Conservation (phyloP, 1,140 invertebrate species). For the Mizuhopecten yessoensis region DNA sequence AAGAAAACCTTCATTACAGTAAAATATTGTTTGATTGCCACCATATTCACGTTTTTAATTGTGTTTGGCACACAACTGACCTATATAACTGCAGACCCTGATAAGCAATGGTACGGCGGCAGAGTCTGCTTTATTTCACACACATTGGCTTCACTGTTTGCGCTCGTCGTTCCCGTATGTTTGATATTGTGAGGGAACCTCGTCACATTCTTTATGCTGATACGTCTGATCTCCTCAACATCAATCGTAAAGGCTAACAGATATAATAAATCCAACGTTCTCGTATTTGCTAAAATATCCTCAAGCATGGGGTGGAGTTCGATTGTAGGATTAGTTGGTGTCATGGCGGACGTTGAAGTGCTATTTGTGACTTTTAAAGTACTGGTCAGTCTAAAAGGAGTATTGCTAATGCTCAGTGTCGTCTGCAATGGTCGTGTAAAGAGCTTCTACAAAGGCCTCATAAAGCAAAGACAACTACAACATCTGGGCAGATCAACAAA, state of each 20-base stretch:
- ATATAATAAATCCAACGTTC: not conserved
- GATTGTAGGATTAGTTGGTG: not conserved
- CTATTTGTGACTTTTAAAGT: not conserved
- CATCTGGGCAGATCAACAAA: not conserved
- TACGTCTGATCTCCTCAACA: not conserved
- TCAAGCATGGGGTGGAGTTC: not conserved
- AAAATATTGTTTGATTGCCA: not conserved
- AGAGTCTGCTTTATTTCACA: not conserved
- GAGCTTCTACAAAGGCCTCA: not conserved
- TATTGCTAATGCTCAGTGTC: not conserved
- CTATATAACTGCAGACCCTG: not conserved
- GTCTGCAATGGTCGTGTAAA: not conserved
- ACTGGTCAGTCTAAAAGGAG: not conserved
- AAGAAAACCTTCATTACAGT: not conserved
- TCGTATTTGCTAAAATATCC: not conserved
- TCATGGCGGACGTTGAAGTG: not conserved
- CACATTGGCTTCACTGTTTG: not conserved
- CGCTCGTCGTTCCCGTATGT: not conserved
- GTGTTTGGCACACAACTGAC: not conserved
- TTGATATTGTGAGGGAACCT: conserved; percentile 1
- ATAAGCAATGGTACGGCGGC: not conserved
- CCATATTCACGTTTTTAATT: not conserved
- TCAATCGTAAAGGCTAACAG: not conserved
- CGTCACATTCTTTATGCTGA: not conserved
- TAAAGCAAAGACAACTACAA: not conserved